phyloP scores from a whole-genome alignment of 2,113 vertebrate genomes.

The Cinclus mexicanus region DNA sequence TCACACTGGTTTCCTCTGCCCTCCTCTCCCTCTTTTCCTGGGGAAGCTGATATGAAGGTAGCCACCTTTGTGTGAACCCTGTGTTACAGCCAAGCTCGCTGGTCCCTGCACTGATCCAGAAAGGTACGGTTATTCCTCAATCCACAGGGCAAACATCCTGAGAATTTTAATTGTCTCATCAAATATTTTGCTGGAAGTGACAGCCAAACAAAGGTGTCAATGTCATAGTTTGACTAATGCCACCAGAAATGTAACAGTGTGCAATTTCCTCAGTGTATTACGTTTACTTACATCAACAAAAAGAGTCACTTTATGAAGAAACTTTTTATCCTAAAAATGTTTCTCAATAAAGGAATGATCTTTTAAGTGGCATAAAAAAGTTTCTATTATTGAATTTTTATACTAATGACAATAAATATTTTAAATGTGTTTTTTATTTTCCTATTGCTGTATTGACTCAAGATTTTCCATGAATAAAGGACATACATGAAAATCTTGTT shows the following conservation, averaged over 20 bases:
- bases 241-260: background rate
- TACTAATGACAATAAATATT: background rate
- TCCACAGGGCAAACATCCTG: accelerated
- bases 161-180: slow-evolving; percentile 10
- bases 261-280: background rate
- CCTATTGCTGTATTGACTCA: background rate
- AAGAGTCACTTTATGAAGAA: background rate
- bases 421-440: background rate
- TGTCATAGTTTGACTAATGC: background rate
- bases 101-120: background rate
- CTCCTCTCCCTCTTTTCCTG: background rate
- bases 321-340: background rate
- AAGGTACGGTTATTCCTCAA: background rate
- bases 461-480: background rate
- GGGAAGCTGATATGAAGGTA: background rate
- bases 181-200: background rate
- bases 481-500: background rate
- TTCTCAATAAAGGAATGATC: background rate
- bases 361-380: background rate
- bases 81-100: background rate
- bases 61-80: background rate
- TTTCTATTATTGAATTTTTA: background rate
- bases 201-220: background rate
- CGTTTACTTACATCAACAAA: background rate
- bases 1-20: background rate